Conservation (phyloP, 2,113 vertebrate genomes). For the Nesogale talazaci region DNA sequence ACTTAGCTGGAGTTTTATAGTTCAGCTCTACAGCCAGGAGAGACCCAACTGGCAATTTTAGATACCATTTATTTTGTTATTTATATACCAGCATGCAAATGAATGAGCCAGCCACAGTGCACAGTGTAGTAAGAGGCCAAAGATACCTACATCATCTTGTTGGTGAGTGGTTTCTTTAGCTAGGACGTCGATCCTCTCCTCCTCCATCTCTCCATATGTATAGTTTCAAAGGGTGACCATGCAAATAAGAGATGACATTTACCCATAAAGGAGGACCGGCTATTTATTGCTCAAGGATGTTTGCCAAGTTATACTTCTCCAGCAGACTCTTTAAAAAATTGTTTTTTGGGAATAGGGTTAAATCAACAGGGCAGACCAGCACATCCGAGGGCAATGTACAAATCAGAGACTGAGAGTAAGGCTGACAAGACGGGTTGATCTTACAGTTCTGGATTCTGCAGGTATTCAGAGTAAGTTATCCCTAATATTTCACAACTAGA, state of each 20-base stretch:
- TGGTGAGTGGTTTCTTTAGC: neutral
- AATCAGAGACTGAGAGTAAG: neutral
- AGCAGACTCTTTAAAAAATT: neutral
- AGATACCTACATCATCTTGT: neutral
- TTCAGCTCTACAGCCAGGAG: neutral
- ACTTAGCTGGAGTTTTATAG: neutral
- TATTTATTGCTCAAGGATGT: neutral
- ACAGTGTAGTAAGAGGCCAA: neutral
- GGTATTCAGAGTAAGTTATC: neutral
- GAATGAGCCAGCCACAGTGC: neutral
- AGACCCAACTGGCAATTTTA: neutral
- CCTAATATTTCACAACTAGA: no score
- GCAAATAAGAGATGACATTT: neutral
- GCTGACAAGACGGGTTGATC: neutral
- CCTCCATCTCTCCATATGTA: neutral
- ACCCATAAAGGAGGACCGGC: neutral
- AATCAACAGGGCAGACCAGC: constrained; percentile 23
- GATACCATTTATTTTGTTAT: neutral
- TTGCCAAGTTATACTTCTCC: neutral
- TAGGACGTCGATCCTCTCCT: neutral
- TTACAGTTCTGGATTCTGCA: neutral
- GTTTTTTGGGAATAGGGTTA: neutral
- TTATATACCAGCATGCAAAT: neutral
- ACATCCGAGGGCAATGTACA: neutral
- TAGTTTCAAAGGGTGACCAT: neutral